A percentile compares a stretch with the other conserved stretches of the same genome.
phyloP scores from a whole-genome alignment of 2,797 vertebrate species.

The Acanthornis magna region DNA sequence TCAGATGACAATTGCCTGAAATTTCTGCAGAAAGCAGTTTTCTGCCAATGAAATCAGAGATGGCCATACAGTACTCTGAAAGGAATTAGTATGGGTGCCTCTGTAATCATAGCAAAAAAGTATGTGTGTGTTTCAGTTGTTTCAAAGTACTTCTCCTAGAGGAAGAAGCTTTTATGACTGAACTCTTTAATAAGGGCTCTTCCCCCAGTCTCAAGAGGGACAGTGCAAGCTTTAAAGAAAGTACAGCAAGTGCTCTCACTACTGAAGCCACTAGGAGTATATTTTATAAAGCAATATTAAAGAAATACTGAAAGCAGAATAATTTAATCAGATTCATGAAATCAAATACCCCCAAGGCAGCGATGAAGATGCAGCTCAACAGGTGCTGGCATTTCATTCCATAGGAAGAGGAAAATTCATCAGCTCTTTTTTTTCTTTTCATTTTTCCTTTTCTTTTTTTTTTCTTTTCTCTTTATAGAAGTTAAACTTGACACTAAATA shows the following conservation, averaged over 20 bases:
- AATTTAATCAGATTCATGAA: conserved; percentile 73
- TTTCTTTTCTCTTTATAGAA: background rate
- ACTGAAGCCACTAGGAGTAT: conserved; percentile 59
- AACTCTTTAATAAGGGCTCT: conserved; percentile 65
- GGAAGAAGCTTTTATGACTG: conserved; percentile 52
- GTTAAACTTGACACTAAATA: background rate
- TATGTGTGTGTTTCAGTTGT: conserved; percentile 30
- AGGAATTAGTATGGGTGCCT: background rate
- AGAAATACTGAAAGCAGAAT: conserved; percentile 68
- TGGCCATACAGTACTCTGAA: background rate
- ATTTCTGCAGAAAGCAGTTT: background rate
- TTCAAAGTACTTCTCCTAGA: conserved; percentile 52
- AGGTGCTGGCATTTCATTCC: conserved; percentile 59
- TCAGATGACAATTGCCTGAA: background rate
- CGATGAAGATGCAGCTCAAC: conserved; percentile 59
- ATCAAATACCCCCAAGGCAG: conserved; percentile 71
- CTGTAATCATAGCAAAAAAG: conserved; percentile 21
- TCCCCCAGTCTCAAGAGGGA: conserved; percentile 51
- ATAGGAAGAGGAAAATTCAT: conserved; percentile 34
- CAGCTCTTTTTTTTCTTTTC: background rate
- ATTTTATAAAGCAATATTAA: conserved; percentile 73
- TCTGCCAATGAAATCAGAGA: background rate
- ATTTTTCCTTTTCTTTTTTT: background rate
- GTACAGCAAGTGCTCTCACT: conserved; percentile 48
- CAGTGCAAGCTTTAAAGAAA: conserved; percentile 51